Percentiles rank a stretch among this genome's conserved stretches.
Conservation (phyloP, 2,888 invertebrate genomes). For the Lamproptera curius region DNA sequence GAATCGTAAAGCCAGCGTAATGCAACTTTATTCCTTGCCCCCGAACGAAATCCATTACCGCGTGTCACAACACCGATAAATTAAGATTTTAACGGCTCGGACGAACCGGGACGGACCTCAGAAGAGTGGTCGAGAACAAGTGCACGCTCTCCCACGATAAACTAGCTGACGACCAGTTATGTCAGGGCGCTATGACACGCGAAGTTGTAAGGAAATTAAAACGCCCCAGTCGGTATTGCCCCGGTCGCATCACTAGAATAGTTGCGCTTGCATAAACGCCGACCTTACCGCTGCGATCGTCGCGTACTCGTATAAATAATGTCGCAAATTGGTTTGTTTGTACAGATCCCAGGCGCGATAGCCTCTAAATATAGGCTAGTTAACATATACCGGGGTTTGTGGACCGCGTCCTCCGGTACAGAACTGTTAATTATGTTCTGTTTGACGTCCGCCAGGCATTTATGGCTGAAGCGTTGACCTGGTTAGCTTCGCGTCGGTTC, state of each 20-base stretch:
- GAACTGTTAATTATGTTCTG: conserved; percentile 12
- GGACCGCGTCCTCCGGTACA: conserved; percentile 16
- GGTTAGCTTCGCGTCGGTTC: conserved; percentile 1
- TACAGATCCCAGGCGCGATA: conserved; percentile 43
- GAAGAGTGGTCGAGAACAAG: not conserved
- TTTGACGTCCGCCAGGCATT: conserved; percentile 16
- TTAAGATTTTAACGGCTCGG: conserved; percentile 11
- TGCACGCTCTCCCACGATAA: conserved; percentile 18
- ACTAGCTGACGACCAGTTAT: conserved; percentile 12
- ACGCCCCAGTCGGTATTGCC: conserved; percentile 4
- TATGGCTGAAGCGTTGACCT: conserved; percentile 5
- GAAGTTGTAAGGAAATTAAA: conserved; percentile 15
- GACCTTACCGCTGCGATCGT: conserved; percentile 38
- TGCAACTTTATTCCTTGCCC: conserved; percentile 11
- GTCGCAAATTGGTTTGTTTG: conserved; percentile 57
- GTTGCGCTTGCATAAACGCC: conserved; percentile 38
- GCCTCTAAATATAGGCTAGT: conserved; percentile 45
- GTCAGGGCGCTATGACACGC: conserved; percentile 3
- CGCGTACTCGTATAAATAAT: conserved; percentile 43
- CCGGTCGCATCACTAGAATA: conserved; percentile 27
- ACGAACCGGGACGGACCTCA: conserved; percentile 2
- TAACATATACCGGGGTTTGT: conserved; percentile 34
- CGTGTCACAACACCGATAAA: conserved; percentile 14
- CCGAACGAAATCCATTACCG: conserved; percentile 10
- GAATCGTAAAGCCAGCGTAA: conserved; percentile 7